Base-by-base conservation (phyloP, 2,888 invertebrate species). In the Axea sp. region DNA sequence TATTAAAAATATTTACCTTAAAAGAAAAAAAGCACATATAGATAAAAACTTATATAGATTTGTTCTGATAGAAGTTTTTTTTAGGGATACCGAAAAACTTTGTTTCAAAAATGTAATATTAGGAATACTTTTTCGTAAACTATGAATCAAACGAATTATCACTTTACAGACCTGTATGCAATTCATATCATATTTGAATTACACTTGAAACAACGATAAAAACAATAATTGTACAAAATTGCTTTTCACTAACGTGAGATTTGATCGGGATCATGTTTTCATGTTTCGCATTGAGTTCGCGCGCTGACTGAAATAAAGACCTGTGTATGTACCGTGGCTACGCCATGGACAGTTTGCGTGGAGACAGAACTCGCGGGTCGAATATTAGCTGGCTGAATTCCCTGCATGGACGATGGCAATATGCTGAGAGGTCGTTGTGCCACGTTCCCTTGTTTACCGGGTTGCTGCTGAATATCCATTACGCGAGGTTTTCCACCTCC, bases 341-440 rank as follows among this genome's bases (percentile, higher is more conserved):
- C 85, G 77, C 87, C 84, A 62, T 90, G 89, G 71, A 86, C 87
- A 0, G 96, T 96, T 87, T 96, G 96, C 0, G 96, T 96, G 3
- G 95, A 95, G 6, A 96, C 95, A 0, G 95, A 95, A 78, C 94
- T 93, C 2, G 90, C 94, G 0, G 95, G 95, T 45, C 95, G 90
- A 76, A 94, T 92, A 78, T 90, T 91, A 8, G 89, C 88, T 47
- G 90, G 89, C 80, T 91, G 87, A 2, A 87, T 84, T 0, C 86
- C 85, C 90, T 89, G 88, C 31, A 86, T 77, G 4, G 87, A 85
- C 88, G 88, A 88, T 87, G 94, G 93, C 76, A 93, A 83, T 55
- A 94, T 92, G 81, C 90, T 91, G 55, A 87, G 68, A 1, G 87
- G 87, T 31, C 87, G 78, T 57, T 87, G 87, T 6, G 84, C 81